These are phyloP conservation scores for Anhinga anhinga DNA, from an alignment of 2,113 vertebrate genomes.

Conservation along the genomic window DNA sequence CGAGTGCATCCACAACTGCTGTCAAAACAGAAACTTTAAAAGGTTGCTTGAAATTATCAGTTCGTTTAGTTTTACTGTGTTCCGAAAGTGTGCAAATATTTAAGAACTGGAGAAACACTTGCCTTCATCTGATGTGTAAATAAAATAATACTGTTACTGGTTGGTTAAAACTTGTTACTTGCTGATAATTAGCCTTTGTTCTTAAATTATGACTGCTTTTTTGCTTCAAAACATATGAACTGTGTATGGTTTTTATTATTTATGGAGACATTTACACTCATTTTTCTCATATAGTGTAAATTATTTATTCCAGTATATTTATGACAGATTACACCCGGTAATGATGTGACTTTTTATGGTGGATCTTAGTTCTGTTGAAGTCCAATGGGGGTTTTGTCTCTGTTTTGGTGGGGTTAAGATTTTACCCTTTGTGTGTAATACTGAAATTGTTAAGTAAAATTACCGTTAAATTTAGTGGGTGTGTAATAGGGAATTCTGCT, in stretches of 20 bases:
- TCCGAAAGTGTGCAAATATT: background rate
- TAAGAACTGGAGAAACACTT: background rate
- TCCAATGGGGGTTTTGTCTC: background rate
- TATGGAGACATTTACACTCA: background rate
- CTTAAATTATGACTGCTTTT: background rate
- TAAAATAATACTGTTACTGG: background rate
- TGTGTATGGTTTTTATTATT: constrained; percentile 11
- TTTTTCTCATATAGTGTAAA: background rate
- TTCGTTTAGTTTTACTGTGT: background rate
- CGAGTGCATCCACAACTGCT: background rate
- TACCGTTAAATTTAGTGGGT: background rate
- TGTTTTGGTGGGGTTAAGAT: background rate
- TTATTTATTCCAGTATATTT: constrained; percentile 37
- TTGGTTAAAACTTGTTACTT: background rate
- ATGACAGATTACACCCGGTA: background rate
- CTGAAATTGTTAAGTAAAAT: background rate
- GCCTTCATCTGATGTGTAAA: constrained; percentile 16
- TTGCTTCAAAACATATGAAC: background rate
- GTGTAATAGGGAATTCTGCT: background rate
- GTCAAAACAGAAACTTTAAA: background rate
- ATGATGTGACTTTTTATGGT: background rate
- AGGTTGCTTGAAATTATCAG: background rate
- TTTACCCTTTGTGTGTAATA: background rate
- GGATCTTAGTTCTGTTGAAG: background rate
- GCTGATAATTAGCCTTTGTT: background rate